Evolutionary conservation across 1,140 invertebrate genomes (phyloP).

Genomic region (Wiebesia pumilae): DNA sequence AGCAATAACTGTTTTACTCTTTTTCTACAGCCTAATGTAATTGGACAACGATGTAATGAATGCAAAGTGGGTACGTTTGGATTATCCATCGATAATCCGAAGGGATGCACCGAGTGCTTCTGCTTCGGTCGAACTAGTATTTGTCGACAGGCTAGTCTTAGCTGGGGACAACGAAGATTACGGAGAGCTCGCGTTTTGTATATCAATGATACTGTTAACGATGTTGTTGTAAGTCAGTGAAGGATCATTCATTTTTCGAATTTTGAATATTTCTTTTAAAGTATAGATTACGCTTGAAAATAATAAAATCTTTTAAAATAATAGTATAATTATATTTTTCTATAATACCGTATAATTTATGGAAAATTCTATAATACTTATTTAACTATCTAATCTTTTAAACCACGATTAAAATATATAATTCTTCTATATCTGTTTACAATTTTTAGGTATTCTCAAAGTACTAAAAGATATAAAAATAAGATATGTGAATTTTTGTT

Average conservation of each 20-base stretch:
- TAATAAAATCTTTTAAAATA: no score
- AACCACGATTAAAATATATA: no score
- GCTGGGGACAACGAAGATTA: conserved; percentile 84
- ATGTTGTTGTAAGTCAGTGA: conserved; percentile 70
- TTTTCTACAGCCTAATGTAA: conserved; percentile 76
- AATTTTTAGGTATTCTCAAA: no score
- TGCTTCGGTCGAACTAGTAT: conserved; percentile 88
- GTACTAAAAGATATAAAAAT: no score
- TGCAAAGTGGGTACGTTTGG: conserved; percentile 92
- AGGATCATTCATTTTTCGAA: not conserved
- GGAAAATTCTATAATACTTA: no score
- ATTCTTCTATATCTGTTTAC: no score
- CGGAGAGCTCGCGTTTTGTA: conserved; percentile 77
- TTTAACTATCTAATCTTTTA: no score
- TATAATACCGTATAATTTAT: no score
- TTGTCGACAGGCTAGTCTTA: conserved; percentile 86
- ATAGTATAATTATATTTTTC: no score
- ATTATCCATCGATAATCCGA: conserved; percentile 80
- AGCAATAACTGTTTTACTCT: not conserved
- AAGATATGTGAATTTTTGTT: no score
- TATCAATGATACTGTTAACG: conserved; percentile 74
- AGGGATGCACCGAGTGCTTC: conserved; percentile 92
- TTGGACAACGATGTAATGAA: conserved; percentile 87
- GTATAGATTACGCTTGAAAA: no score
- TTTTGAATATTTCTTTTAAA: not conserved